Conservation (phyloP, 2,888 invertebrate genomes). For the Anodontia alba region DNA sequence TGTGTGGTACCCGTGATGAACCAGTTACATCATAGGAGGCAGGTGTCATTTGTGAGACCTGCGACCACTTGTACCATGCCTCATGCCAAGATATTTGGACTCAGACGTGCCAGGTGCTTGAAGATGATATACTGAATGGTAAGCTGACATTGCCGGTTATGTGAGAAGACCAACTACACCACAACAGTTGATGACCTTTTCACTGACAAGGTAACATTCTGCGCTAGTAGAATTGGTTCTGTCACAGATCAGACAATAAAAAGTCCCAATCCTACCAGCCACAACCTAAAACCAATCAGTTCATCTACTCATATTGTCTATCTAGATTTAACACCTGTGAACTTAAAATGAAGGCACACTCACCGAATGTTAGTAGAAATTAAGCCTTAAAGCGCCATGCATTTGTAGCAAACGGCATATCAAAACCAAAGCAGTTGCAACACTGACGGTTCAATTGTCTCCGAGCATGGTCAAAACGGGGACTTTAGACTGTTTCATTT, state of each 20-base stretch:
- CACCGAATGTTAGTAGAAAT: no score
- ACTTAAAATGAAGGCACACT: no score
- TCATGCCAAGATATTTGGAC: background rate
- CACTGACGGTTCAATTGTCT: no score
- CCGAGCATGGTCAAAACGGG: no score
- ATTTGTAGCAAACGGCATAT: no score
- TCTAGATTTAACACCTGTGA: no score
- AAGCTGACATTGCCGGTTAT: constrained; percentile 8
- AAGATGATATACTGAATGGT: background rate
- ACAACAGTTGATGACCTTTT: constrained; percentile 3
- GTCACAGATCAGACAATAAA: background rate
- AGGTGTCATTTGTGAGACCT: constrained; percentile 10
- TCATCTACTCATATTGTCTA: constrained; percentile 12
- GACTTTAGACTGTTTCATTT: no score
- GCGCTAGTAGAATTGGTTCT: background rate
- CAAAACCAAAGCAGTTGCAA: no score
- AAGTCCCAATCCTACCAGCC: background rate
- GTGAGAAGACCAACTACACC: background rate
- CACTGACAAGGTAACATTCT: background rate
- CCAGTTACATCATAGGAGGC: background rate
- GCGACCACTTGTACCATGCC: constrained; percentile 11
- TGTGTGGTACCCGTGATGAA: constrained; percentile 9
- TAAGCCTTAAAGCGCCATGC: no score
- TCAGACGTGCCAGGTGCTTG: background rate
- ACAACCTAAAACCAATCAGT: background rate